Percentiles rank a stretch among this genome's conserved stretches.
These are phyloP conservation scores for Aleiodes sp. DNA, from an alignment of 1,140 invertebrate species.

Conservation along the genomic window DNA sequence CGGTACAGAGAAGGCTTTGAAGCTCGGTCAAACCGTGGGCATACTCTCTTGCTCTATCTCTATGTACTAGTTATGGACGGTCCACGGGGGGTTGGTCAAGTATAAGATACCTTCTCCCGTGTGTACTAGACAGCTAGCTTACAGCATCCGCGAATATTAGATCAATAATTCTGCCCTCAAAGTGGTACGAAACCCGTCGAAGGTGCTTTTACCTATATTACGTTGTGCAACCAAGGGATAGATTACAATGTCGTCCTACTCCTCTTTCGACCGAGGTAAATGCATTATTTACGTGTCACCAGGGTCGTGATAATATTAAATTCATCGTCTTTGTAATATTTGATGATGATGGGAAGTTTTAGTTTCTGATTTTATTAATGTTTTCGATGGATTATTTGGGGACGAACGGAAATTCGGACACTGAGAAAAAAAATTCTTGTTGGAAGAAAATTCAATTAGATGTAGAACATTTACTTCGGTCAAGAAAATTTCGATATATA, in stretches of 20 bases:
- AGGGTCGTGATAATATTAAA: neutral
- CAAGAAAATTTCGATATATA: no score
- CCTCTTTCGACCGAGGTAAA: no score
- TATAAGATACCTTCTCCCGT: constrained; percentile 59
- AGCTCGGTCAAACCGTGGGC: constrained; percentile 29
- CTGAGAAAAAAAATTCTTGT: no score
- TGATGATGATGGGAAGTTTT: no score
- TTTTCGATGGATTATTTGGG: no score
- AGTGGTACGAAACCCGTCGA: constrained; percentile 15
- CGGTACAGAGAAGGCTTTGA: constrained; percentile 52
- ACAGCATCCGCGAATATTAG: constrained; percentile 65
- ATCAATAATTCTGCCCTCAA: constrained; percentile 55
- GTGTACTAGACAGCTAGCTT: constrained; percentile 53
- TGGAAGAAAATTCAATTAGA: no score
- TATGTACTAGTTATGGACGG: neutral
- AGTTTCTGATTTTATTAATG: no score
- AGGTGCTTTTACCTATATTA: constrained; percentile 10
- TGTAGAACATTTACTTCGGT: no score
- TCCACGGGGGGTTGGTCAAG: constrained; percentile 29
- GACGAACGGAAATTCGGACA: no score
- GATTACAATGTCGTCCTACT: neutral
- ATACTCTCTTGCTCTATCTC: no score
- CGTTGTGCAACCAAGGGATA: constrained; percentile 11
- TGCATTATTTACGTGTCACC: neutral
- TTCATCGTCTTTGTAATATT: no score